Evolutionary conservation across 2,888 invertebrate genomes (phyloP).

Genomic region (Dicyrtomina minuta): DNA sequence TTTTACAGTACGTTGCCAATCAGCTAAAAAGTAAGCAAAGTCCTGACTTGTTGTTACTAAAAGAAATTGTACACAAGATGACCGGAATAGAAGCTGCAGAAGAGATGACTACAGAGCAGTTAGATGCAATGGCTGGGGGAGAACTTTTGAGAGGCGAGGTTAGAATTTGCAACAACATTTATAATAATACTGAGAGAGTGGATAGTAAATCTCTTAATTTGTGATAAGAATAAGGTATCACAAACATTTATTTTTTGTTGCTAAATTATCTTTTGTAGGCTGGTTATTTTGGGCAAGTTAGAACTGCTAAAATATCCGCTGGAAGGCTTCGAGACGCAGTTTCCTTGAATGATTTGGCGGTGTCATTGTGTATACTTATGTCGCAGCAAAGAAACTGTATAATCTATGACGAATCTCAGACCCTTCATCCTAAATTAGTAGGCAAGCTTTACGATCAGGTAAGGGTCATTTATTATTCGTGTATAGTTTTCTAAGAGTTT

Average conservation of each 20-base stretch:
- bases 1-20: conserved; percentile 95
- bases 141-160: conserved; percentile 93
- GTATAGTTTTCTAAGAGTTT: conserved; percentile 5
- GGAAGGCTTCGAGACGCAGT: conserved; percentile 92
- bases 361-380: conserved; percentile 87
- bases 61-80: conserved; percentile 99
- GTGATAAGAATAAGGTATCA: too few relatives aligned
- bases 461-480: conserved; percentile 22
- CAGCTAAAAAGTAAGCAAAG: conserved; percentile 94
- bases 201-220: too few relatives aligned
- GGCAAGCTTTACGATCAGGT: conserved; percentile 71
- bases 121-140: conserved; percentile 96
- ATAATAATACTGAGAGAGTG: too few relatives aligned
- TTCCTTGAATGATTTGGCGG: conserved; percentile 88
- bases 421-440: conserved; percentile 81
- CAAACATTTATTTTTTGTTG: too few relatives aligned
- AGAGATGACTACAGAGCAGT: conserved; percentile 92
- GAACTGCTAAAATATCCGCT: conserved; percentile 95
- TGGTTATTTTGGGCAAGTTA: conserved; percentile 94
- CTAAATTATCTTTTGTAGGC: too few relatives aligned
- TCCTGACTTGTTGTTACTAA: conserved; percentile 86
- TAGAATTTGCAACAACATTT: too few relatives aligned
- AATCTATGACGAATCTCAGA: conserved; percentile 76
- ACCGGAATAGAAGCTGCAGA: conserved; percentile 96
- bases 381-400: conserved; percentile 97